These are phyloP conservation scores for Pseudoatta argentina DNA, from an alignment of 1,140 invertebrate genomes.

Conservation along the genomic window DNA sequence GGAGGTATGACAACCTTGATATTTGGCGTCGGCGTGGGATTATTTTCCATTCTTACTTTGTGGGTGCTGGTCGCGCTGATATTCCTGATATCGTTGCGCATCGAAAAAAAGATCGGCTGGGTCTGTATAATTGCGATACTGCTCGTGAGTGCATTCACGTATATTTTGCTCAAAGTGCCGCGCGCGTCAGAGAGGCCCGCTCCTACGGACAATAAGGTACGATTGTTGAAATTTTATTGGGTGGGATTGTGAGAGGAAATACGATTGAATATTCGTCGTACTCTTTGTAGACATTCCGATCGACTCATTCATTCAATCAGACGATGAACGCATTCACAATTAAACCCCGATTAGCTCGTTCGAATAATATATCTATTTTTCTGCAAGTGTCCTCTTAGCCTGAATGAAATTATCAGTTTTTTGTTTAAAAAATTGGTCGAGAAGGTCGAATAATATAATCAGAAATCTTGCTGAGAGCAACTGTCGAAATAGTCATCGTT, in stretches of 20 bases:
- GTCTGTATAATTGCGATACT: conserved; percentile 82
- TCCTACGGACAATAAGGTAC: conserved; percentile 80
- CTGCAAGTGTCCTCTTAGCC: background rate
- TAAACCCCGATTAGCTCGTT: background rate
- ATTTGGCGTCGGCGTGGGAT: conserved; percentile 87
- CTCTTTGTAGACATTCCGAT: background rate
- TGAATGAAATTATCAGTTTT: background rate
- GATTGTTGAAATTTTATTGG: background rate
- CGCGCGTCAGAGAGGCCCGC: conserved; percentile 81
- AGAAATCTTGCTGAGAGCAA: background rate
- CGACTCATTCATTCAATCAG: background rate
- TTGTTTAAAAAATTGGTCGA: background rate
- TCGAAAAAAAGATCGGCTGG: conserved; percentile 86
- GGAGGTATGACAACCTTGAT: conserved; percentile 86
- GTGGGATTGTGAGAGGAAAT: too few species aligned
- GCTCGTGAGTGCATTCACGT: conserved; percentile 85
- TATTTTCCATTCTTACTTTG: conserved; percentile 87
- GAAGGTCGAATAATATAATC: background rate
- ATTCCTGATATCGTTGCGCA: conserved; percentile 87
- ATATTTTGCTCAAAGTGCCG: conserved; percentile 87
- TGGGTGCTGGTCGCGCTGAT: conserved; percentile 87
- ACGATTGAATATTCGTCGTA: too few species aligned
- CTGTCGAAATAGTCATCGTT: background rate
- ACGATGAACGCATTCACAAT: background rate
- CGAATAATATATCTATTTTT: background rate